phyloP scores from a whole-genome alignment of 2,888 invertebrate genomes.

The Yponomeuta plumbellus region DNA sequence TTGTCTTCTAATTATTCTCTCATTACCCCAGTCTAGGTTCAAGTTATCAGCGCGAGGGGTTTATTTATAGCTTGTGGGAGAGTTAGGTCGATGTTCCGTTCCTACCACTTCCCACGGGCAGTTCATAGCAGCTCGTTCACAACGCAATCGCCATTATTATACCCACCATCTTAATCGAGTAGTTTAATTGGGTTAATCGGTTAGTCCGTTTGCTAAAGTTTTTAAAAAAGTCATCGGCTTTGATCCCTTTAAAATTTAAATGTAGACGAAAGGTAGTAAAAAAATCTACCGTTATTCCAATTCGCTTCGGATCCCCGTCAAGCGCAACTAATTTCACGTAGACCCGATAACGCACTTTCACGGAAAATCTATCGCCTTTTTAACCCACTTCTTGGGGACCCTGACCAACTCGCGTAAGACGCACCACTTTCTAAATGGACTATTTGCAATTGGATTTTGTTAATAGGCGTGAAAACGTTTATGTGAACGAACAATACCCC shows the following conservation, averaged over 20 bases:
- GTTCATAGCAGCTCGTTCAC: background rate
- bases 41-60: background rate
- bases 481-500: background rate
- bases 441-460: constrained; percentile 12
- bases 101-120: background rate
- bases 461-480: constrained; percentile 9
- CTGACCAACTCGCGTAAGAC: constrained; percentile 32
- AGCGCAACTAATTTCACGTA: constrained; percentile 7
- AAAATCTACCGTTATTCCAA: constrained; percentile 13
- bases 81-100: background rate
- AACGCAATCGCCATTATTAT: background rate
- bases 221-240: no score
- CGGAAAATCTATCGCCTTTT: constrained; percentile 36
- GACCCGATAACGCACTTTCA: constrained; percentile 36
- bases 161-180: background rate
- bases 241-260: no score
- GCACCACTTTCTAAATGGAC: constrained; percentile 37
- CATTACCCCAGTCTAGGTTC: background rate
- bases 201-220: background rate
- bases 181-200: background rate
- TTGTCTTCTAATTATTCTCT: background rate
- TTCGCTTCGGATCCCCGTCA: constrained; percentile 5
- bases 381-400: constrained; percentile 33
- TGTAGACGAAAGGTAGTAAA: background rate
- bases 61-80: background rate